Evolutionary conservation across 2,113 vertebrate genomes (phyloP).

Genomic region (Hylia prasina): DNA sequence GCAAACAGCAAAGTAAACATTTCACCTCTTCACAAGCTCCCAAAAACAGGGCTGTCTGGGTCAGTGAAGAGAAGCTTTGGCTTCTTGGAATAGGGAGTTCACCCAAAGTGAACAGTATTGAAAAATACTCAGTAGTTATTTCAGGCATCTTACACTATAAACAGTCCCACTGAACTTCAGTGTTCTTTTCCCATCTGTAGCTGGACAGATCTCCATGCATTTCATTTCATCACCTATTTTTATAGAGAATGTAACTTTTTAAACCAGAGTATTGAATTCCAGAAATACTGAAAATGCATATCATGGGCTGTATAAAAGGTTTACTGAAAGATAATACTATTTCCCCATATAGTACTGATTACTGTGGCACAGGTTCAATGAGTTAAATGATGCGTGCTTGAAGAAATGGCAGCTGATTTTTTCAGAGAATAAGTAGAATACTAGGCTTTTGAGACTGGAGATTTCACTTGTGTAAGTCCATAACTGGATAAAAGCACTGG

Average conservation of each 20-base stretch:
- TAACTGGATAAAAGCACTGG: background rate
- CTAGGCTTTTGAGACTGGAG: background rate
- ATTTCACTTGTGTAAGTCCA: background rate
- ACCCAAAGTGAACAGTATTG: background rate
- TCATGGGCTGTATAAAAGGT: background rate
- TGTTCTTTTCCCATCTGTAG: background rate
- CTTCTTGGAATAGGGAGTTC: background rate
- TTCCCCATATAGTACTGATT: background rate
- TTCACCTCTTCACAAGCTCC: background rate
- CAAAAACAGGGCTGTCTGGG: background rate
- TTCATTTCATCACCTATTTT: background rate
- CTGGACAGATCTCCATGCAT: background rate
- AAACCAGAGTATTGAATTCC: background rate
- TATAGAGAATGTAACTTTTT: background rate
- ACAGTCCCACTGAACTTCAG: background rate
- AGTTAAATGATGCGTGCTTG: background rate
- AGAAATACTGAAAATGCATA: background rate
- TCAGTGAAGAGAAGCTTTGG: background rate
- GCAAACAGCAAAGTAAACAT: background rate
- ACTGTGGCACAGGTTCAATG: background rate
- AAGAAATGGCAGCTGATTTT: conserved; percentile 7
- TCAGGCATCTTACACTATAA: background rate
- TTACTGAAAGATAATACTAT: background rate
- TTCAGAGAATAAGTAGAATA: background rate
- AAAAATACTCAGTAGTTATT: background rate